Conservation (phyloP, 2,888 invertebrate genomes). For the Eristalinus aeneus region DNA sequence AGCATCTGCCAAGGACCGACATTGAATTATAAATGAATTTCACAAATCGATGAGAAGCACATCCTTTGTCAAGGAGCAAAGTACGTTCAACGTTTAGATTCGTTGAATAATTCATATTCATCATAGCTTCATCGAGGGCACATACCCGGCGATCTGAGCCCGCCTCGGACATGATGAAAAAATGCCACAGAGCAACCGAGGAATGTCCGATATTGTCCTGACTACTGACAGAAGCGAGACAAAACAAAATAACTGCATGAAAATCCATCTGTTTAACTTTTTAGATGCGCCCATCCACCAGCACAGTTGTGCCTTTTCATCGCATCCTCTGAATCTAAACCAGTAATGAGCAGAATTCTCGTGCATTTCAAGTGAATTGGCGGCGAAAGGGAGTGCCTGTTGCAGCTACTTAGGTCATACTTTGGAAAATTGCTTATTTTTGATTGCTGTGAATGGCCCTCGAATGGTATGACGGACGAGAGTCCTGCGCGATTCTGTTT, state of each 20-base stretch:
- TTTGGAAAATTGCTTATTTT: conserved; percentile 34
- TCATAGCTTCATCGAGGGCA: conserved; percentile 29
- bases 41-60: conserved; percentile 46
- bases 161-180: no score
- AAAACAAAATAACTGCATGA: conserved; percentile 34
- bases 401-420: neutral
- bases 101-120: conserved; percentile 63
- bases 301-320: neutral
- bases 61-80: conserved; percentile 48
- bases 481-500: conserved; percentile 11
- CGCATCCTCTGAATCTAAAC: neutral
- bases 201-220: conserved; percentile 18
- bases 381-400: no score
- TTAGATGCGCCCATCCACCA: conserved; percentile 11
- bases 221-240: conserved; percentile 11
- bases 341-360: conserved; percentile 29
- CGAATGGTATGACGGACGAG: neutral
- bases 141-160: neutral
- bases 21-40: conserved; percentile 50
- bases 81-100: conserved; percentile 36
- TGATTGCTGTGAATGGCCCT: neutral
- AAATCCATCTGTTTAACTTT: conserved; percentile 53
- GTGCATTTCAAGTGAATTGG: neutral
- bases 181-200: neutral
- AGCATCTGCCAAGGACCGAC: conserved; percentile 2